These are phyloP conservation scores for Arremon aurantiirostris DNA, from an alignment of 2,797 vertebrate genomes.

Conservation along the genomic window DNA sequence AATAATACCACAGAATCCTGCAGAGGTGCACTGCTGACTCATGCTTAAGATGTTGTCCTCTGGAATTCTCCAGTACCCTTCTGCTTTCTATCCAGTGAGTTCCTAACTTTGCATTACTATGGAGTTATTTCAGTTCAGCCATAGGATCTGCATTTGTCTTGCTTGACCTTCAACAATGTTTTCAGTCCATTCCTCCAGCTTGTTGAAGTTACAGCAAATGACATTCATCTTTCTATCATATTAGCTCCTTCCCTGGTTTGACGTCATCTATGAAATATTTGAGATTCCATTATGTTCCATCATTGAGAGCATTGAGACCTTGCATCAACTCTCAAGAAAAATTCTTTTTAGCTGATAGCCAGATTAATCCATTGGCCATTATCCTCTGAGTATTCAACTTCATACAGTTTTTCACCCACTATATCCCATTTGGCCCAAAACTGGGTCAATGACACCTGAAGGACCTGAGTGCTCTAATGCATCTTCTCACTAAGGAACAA, in stretches of 20 bases:
- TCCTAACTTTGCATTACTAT: not conserved
- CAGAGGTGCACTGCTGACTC: not conserved
- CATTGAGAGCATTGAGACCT: not conserved
- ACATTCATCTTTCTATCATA: not conserved
- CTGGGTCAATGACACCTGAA: not conserved
- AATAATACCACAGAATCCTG: not conserved
- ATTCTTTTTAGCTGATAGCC: not conserved
- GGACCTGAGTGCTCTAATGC: not conserved
- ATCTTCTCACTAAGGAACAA: not conserved
- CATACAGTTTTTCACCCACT: not conserved
- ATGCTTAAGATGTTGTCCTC: not conserved
- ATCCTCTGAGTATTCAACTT: not conserved
- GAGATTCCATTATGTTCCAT: not conserved
- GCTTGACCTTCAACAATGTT: not conserved
- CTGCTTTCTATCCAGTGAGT: not conserved
- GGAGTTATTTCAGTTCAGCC: not conserved
- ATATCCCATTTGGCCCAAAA: not conserved
- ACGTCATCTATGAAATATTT: not conserved
- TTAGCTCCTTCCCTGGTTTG: fast-evolving
- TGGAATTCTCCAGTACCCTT: not conserved
- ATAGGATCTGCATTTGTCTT: not conserved
- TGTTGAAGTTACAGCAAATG: not conserved
- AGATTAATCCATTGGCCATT: not conserved
- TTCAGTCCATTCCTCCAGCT: not conserved
- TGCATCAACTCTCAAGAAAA: not conserved